Conservation (phyloP, 37 sponge, comb jelly and placozoan genomes). For the Haliclona indistincta region DNA sequence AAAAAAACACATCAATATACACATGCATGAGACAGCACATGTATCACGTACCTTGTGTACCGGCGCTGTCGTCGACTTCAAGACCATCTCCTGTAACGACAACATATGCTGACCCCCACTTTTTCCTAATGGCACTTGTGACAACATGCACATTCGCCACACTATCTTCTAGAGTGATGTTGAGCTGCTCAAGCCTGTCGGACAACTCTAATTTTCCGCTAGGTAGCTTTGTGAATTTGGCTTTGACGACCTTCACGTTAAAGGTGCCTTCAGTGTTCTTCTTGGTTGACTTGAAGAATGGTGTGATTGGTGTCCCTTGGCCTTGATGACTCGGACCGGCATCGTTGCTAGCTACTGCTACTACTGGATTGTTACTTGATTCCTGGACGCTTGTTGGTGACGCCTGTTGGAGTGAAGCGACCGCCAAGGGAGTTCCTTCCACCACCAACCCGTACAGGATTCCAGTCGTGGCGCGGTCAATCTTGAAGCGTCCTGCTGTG, state of each 20-base stretch:
- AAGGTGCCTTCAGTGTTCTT: background rate
- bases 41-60: slow-evolving; percentile 15
- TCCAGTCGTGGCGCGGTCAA: background rate
- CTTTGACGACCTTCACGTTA: slow-evolving; percentile 20
- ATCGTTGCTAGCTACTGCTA: too few relatives aligned
- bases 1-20: background rate
- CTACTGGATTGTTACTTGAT: too few relatives aligned
- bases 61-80: slow-evolving; percentile 11
- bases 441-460: background rate
- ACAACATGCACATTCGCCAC: slow-evolving; percentile 1
- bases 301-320: too few relatives aligned
- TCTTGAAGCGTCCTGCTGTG: background rate
- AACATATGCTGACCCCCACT: slow-evolving; percentile 12
- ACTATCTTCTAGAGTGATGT: background rate
- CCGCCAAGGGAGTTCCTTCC: slow-evolving; percentile 10
- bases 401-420: too few relatives aligned
- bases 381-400: too few relatives aligned
- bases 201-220: background rate
- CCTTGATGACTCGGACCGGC: too few relatives aligned
- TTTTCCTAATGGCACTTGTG: background rate
- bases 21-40: background rate
- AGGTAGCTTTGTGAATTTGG: background rate
- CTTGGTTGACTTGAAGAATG: too few relatives aligned
- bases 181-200: background rate
- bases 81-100: slow-evolving; percentile 17